Evolutionary conservation across 2,113 vertebrate species (phyloP), one percentile per base, ranked within the genome.

Genomic region (Castor canadensis): DNA sequence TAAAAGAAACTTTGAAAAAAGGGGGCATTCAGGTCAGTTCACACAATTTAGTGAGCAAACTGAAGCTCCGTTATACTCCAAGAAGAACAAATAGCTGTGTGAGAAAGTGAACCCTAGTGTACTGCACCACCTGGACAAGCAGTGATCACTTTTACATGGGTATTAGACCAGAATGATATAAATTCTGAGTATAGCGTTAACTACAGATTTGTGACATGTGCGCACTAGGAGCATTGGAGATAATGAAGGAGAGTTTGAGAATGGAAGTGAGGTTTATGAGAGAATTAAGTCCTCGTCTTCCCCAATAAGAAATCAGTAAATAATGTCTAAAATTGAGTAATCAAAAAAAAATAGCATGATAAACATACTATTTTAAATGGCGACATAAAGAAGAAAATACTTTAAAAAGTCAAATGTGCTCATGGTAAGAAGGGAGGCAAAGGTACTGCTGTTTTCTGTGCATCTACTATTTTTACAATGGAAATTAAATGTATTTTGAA

Each of bases 301-400:
- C 40, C 40, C 40, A 66, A 58, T 66, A 22, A 88, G 67, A 76
- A 81, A 62, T 60, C 49, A 91, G 22, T 24, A 71, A 20, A 26
- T 73, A 71, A 60, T 28, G 15, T 80, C 56, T 87, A 84, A 62
- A 92, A 54, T 67, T 67, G 20, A 80, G 67, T 45, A 71, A 30
- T 26, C 12, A 72, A 16, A 24, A 67, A 73, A 72, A 94, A 93
- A 40, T 71, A 83, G 12, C 45, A 22, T 87, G 60, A 7, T 66
- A 38, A 92, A 60, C 38, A 62, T 47, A 64, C 13, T 89, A 52
- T 88, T 91, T 91, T 52, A 45, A 87, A 91, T 86, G 71, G 83
- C 38, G 2, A 47, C 45, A 16, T 81, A 32, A 87, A 22, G 16
- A 87, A 62, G 16, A 49, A 84, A 94, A 91, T 49, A 45, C 38